Conservation (phyloP, 2,797 vertebrate genomes). For the Danio albolineatus region DNA sequence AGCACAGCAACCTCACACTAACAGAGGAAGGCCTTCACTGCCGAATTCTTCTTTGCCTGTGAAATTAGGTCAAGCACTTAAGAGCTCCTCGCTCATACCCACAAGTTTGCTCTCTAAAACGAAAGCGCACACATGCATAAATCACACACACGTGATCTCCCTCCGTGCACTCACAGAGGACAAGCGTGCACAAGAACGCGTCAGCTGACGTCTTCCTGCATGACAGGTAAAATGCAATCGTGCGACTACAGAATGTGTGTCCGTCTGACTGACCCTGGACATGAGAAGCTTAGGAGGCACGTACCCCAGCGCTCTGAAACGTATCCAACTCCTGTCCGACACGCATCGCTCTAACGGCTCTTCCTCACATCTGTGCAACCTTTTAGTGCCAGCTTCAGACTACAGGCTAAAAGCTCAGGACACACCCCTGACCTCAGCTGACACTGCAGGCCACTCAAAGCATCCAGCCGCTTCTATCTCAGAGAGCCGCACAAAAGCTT, state of each 20-base stretch:
- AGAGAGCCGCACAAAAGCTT: conserved; percentile 29
- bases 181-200: conserved; percentile 10
- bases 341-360: conserved; percentile 38
- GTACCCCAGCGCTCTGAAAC: conserved; percentile 30
- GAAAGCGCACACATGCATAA: conserved; percentile 27
- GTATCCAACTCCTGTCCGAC: conserved; percentile 39
- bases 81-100: conserved; percentile 71
- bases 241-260: conserved; percentile 29
- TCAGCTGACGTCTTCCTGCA: conserved; percentile 37
- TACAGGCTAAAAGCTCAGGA: conserved; percentile 37
- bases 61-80: conserved; percentile 86
- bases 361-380: conserved; percentile 49
- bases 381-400: conserved; percentile 49
- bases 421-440: conserved; percentile 45
- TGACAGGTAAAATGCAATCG: conserved; percentile 41
- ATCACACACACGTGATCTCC: conserved; percentile 12
- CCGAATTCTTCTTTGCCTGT: conserved; percentile 78
- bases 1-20: conserved; percentile 73
- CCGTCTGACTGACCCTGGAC: conserved; percentile 38
- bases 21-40: conserved; percentile 82
- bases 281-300: conserved; percentile 41
- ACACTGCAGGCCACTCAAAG: conserved; percentile 39
- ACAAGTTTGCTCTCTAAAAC: conserved; percentile 38
- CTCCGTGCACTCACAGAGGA: neutral
- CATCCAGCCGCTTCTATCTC: conserved; percentile 22